Conservation (phyloP, 2,113 vertebrate species). For the Notarius lentiginosus region DNA sequence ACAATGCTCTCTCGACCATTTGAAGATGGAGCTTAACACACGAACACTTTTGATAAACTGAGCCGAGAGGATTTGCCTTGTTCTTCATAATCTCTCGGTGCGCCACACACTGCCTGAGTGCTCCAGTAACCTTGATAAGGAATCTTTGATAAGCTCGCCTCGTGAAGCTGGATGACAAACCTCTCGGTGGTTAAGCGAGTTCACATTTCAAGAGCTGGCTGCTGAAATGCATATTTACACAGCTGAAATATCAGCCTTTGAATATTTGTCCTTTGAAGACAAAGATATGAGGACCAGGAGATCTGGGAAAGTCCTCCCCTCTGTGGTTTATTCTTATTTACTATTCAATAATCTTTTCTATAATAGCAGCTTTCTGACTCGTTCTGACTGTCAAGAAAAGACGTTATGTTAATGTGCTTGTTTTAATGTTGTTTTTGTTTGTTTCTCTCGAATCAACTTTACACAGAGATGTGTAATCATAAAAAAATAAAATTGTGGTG, state of each 20-base stretch:
- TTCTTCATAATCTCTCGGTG: not conserved
- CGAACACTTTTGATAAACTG: not conserved
- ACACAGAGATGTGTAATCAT: not conserved
- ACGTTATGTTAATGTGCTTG: not conserved
- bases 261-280: not conserved
- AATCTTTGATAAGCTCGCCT: conserved; percentile 11
- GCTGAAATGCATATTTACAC: not conserved
- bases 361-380: not conserved
- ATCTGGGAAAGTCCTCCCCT: not conserved
- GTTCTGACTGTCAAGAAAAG: not conserved
- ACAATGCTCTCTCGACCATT: not conserved
- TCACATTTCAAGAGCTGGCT: not conserved
- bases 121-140: conserved; percentile 21
- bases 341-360: not conserved
- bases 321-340: not conserved
- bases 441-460: not conserved
- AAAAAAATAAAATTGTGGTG: not conserved
- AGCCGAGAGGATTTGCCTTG: not conserved
- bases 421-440: not conserved
- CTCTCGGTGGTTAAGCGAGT: not conserved
- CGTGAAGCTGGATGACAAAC: conserved; percentile 14
- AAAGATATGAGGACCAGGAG: not conserved
- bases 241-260: not conserved
- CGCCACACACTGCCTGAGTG: not conserved
- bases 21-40: conserved; percentile 10